Base-by-base conservation (phyloP, 2,113 vertebrate species). In the Cyprichromis sp. region DNA sequence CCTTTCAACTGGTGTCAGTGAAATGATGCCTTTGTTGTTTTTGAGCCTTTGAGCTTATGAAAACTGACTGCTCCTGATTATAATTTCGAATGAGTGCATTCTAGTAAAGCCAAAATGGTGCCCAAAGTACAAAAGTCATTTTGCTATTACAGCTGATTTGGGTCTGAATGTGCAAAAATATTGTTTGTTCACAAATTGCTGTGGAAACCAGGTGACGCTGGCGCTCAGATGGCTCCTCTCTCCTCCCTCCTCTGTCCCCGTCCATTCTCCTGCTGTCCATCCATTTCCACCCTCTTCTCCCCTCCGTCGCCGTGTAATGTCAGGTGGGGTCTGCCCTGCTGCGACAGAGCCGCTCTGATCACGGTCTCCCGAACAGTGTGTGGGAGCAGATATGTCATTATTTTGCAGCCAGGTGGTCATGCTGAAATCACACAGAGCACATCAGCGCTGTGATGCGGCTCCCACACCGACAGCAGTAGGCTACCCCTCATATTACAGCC, bases 331-430 rank as follows among this genome's bases (percentile, higher is more conserved):
- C 85, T 88, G 86, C 84, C 93, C 91, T 36, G 88, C 93, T 92
- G 94, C 3, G 87, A 88, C 50, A 86, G 42, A 79, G 87, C 82
- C 6, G 2, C 88, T 83, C 92, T 90, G 90, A 94, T 93, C 90
- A 50, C 47, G 53, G 45, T 80, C 89, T 90, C 85, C 73, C 7
- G 38, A 83, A 13, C 88, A 40, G 71, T 54, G 93, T 85, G 94
- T 93, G 93, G 93, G 94, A 90, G 91, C 94, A 93, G 92, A 93
- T 92, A 87, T 95, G 93, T 94, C 93, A 94, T 95, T 95, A 95
- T 93, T 91, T 81, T 88, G 54, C 86, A 91, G 89, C 91, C 94
- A 94, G 94, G 94, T 95, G 94, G 93, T 87, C 36, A 66, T 2
- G 10, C 80, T 80, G 83, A 78, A 93, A 92, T 86, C 90, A 57